Evolutionary conservation across 37 sponge, comb jelly and placozoan genomes (phyloP).

Genomic region (Agelas oroides): DNA sequence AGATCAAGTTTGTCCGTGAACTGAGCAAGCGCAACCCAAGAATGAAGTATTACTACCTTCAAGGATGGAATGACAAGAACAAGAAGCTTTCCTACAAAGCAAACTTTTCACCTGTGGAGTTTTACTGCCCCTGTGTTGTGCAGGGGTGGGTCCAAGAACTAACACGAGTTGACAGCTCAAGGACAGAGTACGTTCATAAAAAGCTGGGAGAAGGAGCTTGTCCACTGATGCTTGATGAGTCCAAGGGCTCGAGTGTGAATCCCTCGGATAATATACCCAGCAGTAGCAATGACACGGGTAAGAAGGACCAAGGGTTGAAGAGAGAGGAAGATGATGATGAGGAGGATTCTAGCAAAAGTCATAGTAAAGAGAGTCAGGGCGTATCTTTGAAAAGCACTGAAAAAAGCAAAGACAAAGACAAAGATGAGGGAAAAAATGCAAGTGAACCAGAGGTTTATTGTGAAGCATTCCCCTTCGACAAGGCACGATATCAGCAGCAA

Average conservation of each 20-base stretch:
- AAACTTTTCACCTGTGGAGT: conserved; percentile 84
- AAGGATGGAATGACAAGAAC: conserved; percentile 86
- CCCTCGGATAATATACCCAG: background rate
- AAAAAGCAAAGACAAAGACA: background rate
- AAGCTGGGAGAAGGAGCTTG: background rate
- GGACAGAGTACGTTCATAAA: conserved; percentile 16
- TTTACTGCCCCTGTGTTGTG: conserved; percentile 83
- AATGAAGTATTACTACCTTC: conserved; percentile 88
- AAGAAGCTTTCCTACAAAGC: conserved; percentile 90
- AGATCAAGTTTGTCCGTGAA: conserved; percentile 77
- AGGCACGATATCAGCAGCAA: conserved; percentile 5
- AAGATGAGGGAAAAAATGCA: no score
- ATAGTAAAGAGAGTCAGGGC: background rate
- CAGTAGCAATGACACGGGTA: background rate
- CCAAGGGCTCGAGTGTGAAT: background rate
- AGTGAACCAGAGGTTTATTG: conserved; percentile 6
- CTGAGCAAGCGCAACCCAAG: conserved; percentile 57
- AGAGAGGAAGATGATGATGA: no score
- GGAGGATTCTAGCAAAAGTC: background rate
- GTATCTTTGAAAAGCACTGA: background rate
- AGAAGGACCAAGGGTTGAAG: background rate
- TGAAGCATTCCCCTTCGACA: conserved; percentile 43
- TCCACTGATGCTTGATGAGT: background rate
- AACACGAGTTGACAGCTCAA: conserved; percentile 54
- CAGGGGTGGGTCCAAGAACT: conserved; percentile 63